Base-by-base conservation (phyloP, 2,113 vertebrate species). In the Scolopax mira region DNA sequence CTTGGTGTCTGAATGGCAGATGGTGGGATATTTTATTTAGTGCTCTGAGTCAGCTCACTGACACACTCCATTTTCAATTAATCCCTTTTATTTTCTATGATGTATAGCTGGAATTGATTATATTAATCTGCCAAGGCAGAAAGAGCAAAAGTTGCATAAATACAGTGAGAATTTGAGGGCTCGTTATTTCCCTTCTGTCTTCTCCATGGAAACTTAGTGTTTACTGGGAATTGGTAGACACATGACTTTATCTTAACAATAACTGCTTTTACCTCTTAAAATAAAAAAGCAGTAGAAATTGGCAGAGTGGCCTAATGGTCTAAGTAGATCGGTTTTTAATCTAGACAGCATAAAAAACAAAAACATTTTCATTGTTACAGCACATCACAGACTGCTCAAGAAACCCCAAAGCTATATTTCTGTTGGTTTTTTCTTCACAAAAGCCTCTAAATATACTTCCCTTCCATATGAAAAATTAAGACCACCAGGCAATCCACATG, bases 81-180 rank as follows among this genome's bases (percentile, higher is more conserved):
- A 88, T 85, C 35, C 23, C 4, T 58, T 49, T 58, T 66, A 51
- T 17, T 67, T 41, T 31, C 11, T 44, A 3, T 85, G 25, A 46
- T 23, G 11, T 75, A 24, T 91, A 82, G 54, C 54, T 87, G 24
- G 89, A 89, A 94, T 85, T 87, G 55, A 74, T 96, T 85, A 64
- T 85, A 75, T 73, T 96, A 88, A 57, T 96, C 74, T 83, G 37
- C 41, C 58, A 78, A 91, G 70, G 66, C 62, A 75, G 78, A 87
- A 79, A 9, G 72, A 91, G 57, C 35, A 91, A 44, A 94, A 90
- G 28, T 75, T 79, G 33, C 78, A 89, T 64, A 94, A 91, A 84
- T 69, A 41, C 31, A 64, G 41, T 62, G 58, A 75, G 41, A 87
- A 83, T 89, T 54, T 79, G 58, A 93, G 39, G 10, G 31, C n/a